phyloP scores from a whole-genome alignment of 2,797 vertebrate genomes.

The Leuciscus waleckii region DNA sequence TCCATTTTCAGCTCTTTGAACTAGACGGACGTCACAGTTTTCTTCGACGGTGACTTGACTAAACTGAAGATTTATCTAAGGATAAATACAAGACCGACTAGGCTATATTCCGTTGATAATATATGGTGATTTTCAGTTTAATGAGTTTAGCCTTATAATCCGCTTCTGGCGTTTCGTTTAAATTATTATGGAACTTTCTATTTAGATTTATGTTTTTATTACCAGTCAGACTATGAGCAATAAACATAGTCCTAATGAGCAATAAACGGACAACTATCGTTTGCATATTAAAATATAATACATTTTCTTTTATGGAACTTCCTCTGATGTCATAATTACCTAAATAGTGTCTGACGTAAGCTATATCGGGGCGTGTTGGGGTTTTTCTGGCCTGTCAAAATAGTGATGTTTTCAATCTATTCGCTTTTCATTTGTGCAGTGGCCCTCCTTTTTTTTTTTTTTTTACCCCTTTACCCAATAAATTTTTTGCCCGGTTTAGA shows the following conservation, averaged over 20 bases:
- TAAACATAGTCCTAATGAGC: neutral
- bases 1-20: neutral
- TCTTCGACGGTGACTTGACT: neutral
- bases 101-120: neutral
- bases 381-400: neutral
- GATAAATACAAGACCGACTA: neutral
- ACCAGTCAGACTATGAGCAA: neutral
- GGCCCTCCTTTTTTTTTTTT: too few species aligned
- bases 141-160: neutral
- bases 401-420: neutral
- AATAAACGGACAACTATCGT: neutral
- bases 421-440: too few species aligned
- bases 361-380: neutral
- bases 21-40: neutral
- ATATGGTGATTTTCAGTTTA: neutral
- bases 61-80: neutral
- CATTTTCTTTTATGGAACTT: slow-evolving; percentile 17
- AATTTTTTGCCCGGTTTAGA: too few species aligned
- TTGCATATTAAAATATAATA: neutral
- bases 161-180: neutral
- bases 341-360: neutral
- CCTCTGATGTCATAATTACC: slow-evolving; percentile 20
- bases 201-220: neutral
- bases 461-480: too few species aligned
- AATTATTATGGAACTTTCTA: slow-evolving; percentile 3